A percentile compares a stretch with the other conserved stretches of the same genome.
phyloP scores from a whole-genome alignment of 2,888 invertebrate genomes.

The Luperina nickerlii region DNA sequence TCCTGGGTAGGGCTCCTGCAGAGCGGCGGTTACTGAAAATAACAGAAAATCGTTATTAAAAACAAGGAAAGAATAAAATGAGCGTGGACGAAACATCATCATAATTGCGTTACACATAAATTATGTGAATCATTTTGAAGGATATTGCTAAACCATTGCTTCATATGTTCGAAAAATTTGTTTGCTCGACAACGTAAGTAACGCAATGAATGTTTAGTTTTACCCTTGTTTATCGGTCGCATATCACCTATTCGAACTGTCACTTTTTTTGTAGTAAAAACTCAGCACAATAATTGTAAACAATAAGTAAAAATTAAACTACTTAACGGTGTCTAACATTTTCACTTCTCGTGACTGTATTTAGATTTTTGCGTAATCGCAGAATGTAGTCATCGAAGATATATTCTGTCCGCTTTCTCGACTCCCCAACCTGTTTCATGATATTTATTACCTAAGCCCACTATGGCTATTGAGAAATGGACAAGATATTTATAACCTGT shows the following conservation, averaged over 20 bases:
- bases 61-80: neutral
- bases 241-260: neutral
- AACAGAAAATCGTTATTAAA: neutral
- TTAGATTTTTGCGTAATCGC: neutral
- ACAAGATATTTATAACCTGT: constrained; percentile 14
- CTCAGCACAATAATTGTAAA: neutral
- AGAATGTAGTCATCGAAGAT: neutral
- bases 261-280: neutral
- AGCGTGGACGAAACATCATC: neutral
- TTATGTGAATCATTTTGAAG: too few species aligned
- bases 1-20: constrained; percentile 95
- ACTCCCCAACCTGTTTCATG: neutral
- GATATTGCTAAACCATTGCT: too few species aligned
- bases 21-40: constrained; percentile 92
- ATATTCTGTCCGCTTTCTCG: neutral
- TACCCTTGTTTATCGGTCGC: too few species aligned
- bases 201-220: too few species aligned
- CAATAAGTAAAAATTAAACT: neutral
- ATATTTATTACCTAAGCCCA: neutral
- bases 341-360: neutral
- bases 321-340: neutral
- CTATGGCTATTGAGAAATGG: constrained; percentile 3
- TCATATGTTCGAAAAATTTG: too few species aligned
- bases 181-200: too few species aligned
- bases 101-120: too few species aligned